These are phyloP conservation scores for Meghimatium bilineatum DNA, from an alignment of 2,888 invertebrate genomes.

Conservation along the genomic window DNA sequence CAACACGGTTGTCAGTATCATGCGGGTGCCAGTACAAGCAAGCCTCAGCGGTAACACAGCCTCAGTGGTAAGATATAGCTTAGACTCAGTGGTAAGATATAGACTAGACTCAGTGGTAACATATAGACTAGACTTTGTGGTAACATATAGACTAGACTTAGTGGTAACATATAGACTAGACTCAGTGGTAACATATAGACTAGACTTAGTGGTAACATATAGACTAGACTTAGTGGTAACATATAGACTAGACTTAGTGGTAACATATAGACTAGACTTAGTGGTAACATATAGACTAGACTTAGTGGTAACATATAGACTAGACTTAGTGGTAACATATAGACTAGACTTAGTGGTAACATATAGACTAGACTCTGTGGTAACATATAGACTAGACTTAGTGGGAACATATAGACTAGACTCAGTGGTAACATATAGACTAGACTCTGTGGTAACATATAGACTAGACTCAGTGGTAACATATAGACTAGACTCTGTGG, in stretches of 20 bases:
- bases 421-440: not conserved
- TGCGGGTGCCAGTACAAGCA: constrained; percentile 49
- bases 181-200: not conserved
- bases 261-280: not conserved
- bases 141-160: too few relatives aligned
- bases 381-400: not conserved
- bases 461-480: not conserved
- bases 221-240: not conserved
- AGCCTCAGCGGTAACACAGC: not conserved
- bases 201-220: not conserved
- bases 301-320: not conserved
- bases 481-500: not conserved
- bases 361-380: not conserved
- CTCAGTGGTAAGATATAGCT: constrained; percentile 7
- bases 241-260: not conserved
- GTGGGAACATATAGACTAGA: not conserved
- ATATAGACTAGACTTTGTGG: not conserved
- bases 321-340: not conserved
- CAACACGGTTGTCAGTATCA: constrained; percentile 59
- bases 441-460: not conserved
- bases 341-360: not conserved
- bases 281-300: not conserved
- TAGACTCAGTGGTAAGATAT: constrained; percentile 1
- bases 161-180: not conserved
- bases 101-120: not conserved